Evolutionary conservation across 2,888 invertebrate species (phyloP).

Genomic region (Caenorhabditis imperialis): DNA sequence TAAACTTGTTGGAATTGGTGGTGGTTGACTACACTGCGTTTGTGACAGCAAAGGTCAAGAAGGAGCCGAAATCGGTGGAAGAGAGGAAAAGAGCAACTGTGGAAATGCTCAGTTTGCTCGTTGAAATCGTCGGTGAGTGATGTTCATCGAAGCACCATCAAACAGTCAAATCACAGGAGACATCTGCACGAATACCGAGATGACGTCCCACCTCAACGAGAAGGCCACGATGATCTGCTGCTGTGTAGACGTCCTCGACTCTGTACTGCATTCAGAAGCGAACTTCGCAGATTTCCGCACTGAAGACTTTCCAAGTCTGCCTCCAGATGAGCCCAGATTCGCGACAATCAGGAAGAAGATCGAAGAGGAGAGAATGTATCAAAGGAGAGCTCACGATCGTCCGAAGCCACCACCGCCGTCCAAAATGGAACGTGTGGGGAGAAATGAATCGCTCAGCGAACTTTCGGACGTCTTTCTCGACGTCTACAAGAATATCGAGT

Average conservation of each 20-base stretch:
- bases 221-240: constrained; percentile 12
- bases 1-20: constrained; percentile 44
- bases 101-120: constrained; percentile 26
- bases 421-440: constrained; percentile 20
- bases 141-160: background rate
- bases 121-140: constrained; percentile 38
- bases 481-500: constrained; percentile 12
- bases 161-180: constrained; percentile 6
- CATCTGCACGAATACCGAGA: constrained; percentile 32
- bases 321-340: background rate
- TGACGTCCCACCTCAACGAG: constrained; percentile 38
- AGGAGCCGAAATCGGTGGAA: constrained; percentile 26
- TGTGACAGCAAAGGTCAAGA: constrained; percentile 9
- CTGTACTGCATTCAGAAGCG: constrained; percentile 40
- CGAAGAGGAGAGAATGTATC: constrained; percentile 27
- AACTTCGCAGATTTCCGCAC: constrained; percentile 28
- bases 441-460: constrained; percentile 6
- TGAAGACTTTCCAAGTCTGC: constrained; percentile 10
- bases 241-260: constrained; percentile 35
- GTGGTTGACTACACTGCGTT: constrained; percentile 24
- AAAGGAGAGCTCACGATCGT: constrained; percentile 21
- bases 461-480: constrained; percentile 11
- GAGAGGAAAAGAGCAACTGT: constrained; percentile 7
- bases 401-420: constrained; percentile 30
- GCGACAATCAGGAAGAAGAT: constrained; percentile 6